Base-by-base conservation (phyloP, 2,797 vertebrate species). In the Pygocentrus nattereri region DNA sequence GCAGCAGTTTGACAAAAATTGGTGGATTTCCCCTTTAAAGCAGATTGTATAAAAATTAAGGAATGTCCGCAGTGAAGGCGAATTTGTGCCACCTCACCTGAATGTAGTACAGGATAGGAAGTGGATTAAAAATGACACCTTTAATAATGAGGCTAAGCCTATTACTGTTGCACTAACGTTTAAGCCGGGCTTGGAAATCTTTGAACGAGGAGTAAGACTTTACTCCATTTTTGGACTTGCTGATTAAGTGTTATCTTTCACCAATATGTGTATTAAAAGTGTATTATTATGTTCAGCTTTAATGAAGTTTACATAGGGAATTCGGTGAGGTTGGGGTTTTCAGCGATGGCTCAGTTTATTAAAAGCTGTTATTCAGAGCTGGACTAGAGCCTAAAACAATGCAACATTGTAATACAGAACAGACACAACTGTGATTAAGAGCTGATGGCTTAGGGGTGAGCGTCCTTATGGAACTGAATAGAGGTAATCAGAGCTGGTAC, bases 41-140 rank as follows among this genome's bases (percentile, higher is more conserved):
- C 56, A 30, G 4, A 15, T 61, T 31, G 12, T 25, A 27, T 25
- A 62, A 30, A 16, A 27, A 5, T 61, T 27, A 13, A 61, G 16
- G 25, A 15, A 30, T 5, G 16, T 16, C 16, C 59, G 3, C 10
- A 31, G 12, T 6, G 59, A 62, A 19, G 27, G 15, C 4, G 27
- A 7, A 62, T 18, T 59, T 59, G 23, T 59, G n/a, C 56, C 8
- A 27, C 7, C 59, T 21, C 19, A 13, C 25, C 25, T 31, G 61
- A 34, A 44, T 7, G 31, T 64, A 61, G 6, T 30, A 30, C 13
- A 4, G 25, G 25, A 30, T 3, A 30, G 30, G 30, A 34, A 18
- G 6, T 64, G 30, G 61, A 34, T 64, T 64, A 64, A 64, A 34
- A 64, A 64, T 64, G 30, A 64, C 61, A 64, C 30, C 31, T 41